Percentiles rank a stretch among this genome's conserved stretches.
Evolutionary conservation across 1,140 invertebrate species (phyloP).

Genomic region (Lepidurus arcticus): DNA sequence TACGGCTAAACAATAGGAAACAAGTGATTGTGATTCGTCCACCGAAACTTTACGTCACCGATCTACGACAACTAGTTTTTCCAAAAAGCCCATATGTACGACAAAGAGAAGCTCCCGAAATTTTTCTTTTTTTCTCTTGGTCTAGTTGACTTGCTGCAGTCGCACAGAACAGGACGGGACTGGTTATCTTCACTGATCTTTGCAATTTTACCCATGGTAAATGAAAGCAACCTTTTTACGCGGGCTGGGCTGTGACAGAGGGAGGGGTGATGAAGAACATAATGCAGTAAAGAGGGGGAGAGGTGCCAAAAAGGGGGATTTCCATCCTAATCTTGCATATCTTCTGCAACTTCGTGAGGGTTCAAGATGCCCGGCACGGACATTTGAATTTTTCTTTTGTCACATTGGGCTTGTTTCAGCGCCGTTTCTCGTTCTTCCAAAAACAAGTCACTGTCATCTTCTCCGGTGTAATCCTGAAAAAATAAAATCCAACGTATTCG

Average conservation of each 20-base stretch:
- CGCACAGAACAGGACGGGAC: conserved; percentile 1
- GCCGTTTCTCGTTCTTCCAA: conserved; percentile 89
- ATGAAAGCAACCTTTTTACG: neutral
- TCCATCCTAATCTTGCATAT: conserved; percentile 82
- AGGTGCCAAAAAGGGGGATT: conserved; percentile 8
- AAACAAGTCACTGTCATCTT: conserved; percentile 95
- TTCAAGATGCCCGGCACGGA: conserved; percentile 94
- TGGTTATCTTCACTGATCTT: neutral
- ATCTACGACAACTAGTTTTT: neutral
- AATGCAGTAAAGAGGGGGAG: neutral
- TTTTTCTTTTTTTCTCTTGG: neutral
- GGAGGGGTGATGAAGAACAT: neutral
- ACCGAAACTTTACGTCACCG: neutral
- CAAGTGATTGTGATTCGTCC: neutral
- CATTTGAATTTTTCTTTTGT: conserved; percentile 86
- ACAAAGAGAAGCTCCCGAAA: neutral
- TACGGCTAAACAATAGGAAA: conserved; percentile 11
- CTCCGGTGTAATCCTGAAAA: conserved; percentile 87
- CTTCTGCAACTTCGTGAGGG: conserved; percentile 92
- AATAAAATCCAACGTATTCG: conserved; percentile 32
- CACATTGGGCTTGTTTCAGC: conserved; percentile 79
- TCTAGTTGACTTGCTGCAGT: neutral
- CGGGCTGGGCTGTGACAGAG: neutral
- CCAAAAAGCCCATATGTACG: neutral
- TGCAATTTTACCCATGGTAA: neutral